Conservation (phyloP, 2,113 vertebrate species). For the Periophthalmodon schlosseri region DNA sequence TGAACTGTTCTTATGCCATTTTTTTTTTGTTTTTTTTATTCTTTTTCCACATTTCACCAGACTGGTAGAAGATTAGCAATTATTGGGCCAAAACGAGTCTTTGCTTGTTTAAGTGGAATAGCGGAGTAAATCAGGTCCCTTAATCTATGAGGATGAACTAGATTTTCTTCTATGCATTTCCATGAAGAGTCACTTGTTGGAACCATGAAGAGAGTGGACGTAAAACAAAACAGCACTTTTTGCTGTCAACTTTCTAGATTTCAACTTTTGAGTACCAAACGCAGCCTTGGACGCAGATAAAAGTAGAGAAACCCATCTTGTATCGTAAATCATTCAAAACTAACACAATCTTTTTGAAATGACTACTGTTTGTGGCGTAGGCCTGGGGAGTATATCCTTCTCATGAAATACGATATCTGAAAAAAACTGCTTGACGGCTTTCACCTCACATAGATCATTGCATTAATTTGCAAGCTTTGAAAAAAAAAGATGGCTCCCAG, state of each 20-base stretch:
- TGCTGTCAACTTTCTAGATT: not conserved
- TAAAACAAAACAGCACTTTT: too few species aligned
- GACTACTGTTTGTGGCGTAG: not conserved
- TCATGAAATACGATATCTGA: conserved; percentile 25
- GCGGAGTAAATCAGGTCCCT: too few species aligned
- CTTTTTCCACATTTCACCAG: too few species aligned
- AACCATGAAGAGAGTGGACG: too few species aligned
- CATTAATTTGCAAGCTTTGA: conserved; percentile 40
- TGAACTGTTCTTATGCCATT: too few species aligned
- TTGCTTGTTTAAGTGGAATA: too few species aligned
- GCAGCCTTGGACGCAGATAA: not conserved
- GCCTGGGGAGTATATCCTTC: not conserved
- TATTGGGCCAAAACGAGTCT: too few species aligned
- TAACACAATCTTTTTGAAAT: not conserved
- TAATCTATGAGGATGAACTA: too few species aligned
- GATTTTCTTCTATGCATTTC: too few species aligned
- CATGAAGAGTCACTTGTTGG: too few species aligned
- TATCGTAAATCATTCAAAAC: not conserved
- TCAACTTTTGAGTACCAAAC: not conserved
- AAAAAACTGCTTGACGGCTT: conserved; percentile 28
- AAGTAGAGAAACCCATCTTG: not conserved
- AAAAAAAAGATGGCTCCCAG: conserved; percentile 24
- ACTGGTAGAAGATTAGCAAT: too few species aligned
- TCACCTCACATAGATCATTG: conserved; percentile 34
- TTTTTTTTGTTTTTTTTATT: too few species aligned